A percentile compares a stretch with the other conserved stretches of the same genome.
Evolutionary conservation across 2,888 invertebrate species (phyloP).

Genomic region (Limnephilus rhombicus): DNA sequence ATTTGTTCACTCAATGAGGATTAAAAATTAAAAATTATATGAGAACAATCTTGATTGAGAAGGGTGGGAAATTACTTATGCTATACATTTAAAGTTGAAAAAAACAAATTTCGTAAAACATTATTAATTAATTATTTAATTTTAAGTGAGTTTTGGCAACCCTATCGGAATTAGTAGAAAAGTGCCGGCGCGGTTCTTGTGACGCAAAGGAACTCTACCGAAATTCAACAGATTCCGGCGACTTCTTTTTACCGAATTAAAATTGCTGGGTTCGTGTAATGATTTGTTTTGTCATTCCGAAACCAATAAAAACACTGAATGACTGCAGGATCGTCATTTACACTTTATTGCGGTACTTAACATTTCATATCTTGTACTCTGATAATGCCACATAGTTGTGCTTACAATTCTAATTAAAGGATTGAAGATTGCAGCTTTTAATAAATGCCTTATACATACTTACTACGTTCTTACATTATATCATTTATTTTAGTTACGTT

Average conservation of each 20-base stretch:
- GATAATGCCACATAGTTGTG: background rate
- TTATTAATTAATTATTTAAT: background rate
- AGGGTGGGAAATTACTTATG: too few relatives aligned
- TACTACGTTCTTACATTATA: too few relatives aligned
- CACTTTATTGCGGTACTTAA: background rate
- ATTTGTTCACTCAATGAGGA: too few relatives aligned
- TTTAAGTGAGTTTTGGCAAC: background rate
- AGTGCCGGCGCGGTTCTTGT: slow-evolving; percentile 14
- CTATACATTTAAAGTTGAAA: too few relatives aligned
- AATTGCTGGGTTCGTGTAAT: background rate
- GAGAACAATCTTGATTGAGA: too few relatives aligned
- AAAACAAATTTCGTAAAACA: too few relatives aligned
- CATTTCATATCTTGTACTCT: background rate
- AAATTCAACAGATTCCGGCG: slow-evolving; percentile 6
- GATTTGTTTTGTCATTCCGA: background rate
- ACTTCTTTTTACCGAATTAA: background rate
- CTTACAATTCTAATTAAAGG: background rate
- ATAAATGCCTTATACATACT: too few relatives aligned
- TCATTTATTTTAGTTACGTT: too few relatives aligned
- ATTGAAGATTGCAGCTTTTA: too few relatives aligned
- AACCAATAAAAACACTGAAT: background rate
- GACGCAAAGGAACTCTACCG: background rate
- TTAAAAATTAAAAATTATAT: too few relatives aligned
- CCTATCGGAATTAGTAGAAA: background rate
- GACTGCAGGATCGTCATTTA: background rate